Evolutionary conservation across 2,888 invertebrate genomes (phyloP).

Genomic region (Leptinotarsa rubiginosa): DNA sequence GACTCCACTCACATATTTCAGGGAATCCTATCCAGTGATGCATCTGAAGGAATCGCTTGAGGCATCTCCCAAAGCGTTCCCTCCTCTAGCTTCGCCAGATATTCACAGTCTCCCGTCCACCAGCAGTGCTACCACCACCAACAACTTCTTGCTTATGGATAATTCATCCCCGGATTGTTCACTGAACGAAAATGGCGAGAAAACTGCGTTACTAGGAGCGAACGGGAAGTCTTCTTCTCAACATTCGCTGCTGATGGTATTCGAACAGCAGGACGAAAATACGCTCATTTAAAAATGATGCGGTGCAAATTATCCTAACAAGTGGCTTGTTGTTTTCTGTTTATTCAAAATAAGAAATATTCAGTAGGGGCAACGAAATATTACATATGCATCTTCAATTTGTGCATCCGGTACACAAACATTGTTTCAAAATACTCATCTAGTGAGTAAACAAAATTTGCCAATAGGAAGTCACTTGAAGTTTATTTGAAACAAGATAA

Average conservation of each 20-base stretch:
- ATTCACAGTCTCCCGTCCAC: conserved; percentile 70
- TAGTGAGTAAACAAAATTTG: too few relatives aligned
- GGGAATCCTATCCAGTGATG: conserved; percentile 72
- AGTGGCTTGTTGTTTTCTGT: too few relatives aligned
- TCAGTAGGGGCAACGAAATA: too few relatives aligned
- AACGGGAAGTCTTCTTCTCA: conserved; percentile 76
- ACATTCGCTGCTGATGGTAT: conserved; percentile 80
- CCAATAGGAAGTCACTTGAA: too few relatives aligned
- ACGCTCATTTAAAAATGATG: conserved; percentile 74
- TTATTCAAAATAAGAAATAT: too few relatives aligned
- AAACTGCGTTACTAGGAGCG: conserved; percentile 72
- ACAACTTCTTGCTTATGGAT: conserved; percentile 68
- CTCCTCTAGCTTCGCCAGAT: conserved; percentile 74
- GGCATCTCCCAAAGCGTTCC: conserved; percentile 65
- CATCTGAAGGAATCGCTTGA: conserved; percentile 63
- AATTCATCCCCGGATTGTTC: conserved; percentile 60
- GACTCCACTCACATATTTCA: conserved; percentile 64
- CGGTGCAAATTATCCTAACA: too few relatives aligned
- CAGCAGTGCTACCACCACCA: conserved; percentile 66
- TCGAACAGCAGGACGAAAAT: conserved; percentile 87
- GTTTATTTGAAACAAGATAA: too few relatives aligned
- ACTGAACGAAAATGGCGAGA: conserved; percentile 65
- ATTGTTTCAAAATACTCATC: too few relatives aligned
- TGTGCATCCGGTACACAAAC: too few relatives aligned
- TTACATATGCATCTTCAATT: too few relatives aligned